Evolutionary conservation across 2,113 vertebrate species (phyloP).

Genomic region (Crypturellus undulatus): DNA sequence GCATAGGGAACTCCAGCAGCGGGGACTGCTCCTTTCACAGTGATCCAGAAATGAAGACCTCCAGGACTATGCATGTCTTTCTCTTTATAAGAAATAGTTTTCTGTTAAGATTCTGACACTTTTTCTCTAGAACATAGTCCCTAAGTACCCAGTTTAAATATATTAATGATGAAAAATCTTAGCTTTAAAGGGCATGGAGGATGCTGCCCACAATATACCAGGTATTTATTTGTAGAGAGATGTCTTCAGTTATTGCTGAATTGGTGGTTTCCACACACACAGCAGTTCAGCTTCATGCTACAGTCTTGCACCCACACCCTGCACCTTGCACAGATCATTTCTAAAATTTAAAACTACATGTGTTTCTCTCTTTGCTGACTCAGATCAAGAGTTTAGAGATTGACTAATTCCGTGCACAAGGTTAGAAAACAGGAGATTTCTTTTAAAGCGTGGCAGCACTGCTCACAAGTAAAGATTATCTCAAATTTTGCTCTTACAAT

Average conservation of each 20-base stretch:
- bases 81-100: not conserved
- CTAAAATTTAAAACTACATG: not conserved
- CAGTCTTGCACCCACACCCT: too few relatives aligned
- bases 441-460: not conserved
- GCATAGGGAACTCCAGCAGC: not conserved
- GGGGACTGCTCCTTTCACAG: not conserved
- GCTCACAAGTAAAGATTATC: not conserved
- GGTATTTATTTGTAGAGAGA: not conserved
- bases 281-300: not conserved
- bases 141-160: not conserved
- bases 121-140: not conserved
- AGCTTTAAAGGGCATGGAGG: not conserved
- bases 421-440: not conserved
- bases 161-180: fast-evolving
- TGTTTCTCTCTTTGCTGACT: not conserved
- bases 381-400: not conserved
- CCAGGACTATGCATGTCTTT: not conserved
- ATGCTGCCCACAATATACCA: fast-evolving
- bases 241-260: not conserved
- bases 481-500: not conserved
- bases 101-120: fast-evolving
- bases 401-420: not conserved
- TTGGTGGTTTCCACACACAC: fast-evolving
- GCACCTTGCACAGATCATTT: not conserved
- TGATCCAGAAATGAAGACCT: not conserved